These are phyloP conservation scores for Trogon surrucura DNA, from an alignment of 2,113 vertebrate genomes.

Conservation along the genomic window DNA sequence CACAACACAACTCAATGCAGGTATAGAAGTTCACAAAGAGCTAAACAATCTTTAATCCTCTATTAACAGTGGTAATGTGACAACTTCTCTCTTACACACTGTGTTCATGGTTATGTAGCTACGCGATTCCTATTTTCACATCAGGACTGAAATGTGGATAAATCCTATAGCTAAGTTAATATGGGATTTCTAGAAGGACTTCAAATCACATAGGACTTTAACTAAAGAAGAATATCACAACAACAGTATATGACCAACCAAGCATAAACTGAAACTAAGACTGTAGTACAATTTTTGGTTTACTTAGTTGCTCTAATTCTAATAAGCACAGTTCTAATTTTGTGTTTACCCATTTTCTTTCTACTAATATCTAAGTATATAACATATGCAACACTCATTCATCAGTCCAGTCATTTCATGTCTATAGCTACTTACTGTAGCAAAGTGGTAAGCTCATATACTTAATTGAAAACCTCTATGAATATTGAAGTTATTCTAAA, in stretches of 20 bases:
- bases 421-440: not conserved
- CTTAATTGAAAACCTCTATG: not conserved
- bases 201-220: not conserved
- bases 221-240: not conserved
- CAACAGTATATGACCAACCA: not conserved
- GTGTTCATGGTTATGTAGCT: not conserved
- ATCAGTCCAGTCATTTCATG: not conserved
- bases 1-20: not conserved
- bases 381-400: not conserved
- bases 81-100: not conserved
- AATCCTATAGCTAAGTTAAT: not conserved
- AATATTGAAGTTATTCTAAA: not conserved
- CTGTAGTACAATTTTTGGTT: not conserved
- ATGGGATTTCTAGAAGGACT: not conserved
- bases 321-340: not conserved
- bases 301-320: not conserved
- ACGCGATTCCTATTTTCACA: not conserved
- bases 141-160: not conserved
- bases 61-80: not conserved
- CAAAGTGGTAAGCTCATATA: not conserved
- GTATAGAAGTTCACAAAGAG: not conserved
- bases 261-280: not conserved
- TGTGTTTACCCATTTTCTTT: not conserved
- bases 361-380: not conserved
- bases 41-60: not conserved